phyloP scores from a whole-genome alignment of 2,888 invertebrate genomes.

The Eucera pruinosa region DNA sequence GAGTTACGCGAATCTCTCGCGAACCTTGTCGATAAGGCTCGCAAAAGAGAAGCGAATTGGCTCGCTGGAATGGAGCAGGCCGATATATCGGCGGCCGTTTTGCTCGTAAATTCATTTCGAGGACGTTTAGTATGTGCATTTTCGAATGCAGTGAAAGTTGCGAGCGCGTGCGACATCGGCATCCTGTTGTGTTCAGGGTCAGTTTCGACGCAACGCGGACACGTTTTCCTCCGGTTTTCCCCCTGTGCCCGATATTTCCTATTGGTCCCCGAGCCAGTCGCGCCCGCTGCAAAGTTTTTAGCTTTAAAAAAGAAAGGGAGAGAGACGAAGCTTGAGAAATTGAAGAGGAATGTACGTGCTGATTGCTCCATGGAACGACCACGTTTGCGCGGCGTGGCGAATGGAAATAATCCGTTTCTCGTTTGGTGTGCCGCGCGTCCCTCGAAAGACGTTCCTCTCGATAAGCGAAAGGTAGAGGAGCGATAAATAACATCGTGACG shows the following conservation, averaged over 20 bases:
- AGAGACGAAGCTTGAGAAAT: neutral
- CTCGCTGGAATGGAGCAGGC: conserved; percentile 1
- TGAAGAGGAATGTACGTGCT: conserved; percentile 3
- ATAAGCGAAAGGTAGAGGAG: conserved; percentile 48
- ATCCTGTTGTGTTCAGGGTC: conserved; percentile 67
- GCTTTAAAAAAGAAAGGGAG: neutral
- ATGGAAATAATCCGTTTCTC: conserved; percentile 30
- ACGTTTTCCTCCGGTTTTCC: conserved; percentile 14
- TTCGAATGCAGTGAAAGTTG: conserved; percentile 65
- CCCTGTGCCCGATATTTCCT: neutral
- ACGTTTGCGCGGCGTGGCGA: conserved; percentile 22
- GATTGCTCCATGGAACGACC: conserved; percentile 12
- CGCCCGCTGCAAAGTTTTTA: too few species aligned
- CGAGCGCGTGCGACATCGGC: conserved; percentile 56
- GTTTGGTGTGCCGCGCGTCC: conserved; percentile 11
- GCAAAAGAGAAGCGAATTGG: neutral
- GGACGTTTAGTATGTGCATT: conserved; percentile 60
- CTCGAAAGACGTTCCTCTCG: conserved; percentile 39
- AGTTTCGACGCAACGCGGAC: conserved; percentile 35
- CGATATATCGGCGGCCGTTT: conserved; percentile 14
- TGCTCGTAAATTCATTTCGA: conserved; percentile 55
- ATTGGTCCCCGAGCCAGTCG: too few species aligned
- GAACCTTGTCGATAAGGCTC: neutral
- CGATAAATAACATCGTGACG: conserved; percentile 52
- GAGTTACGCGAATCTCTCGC: conserved; percentile 1